Conservation (phyloP, 2,888 invertebrate species). For the Agonopterix alstromeriana region DNA sequence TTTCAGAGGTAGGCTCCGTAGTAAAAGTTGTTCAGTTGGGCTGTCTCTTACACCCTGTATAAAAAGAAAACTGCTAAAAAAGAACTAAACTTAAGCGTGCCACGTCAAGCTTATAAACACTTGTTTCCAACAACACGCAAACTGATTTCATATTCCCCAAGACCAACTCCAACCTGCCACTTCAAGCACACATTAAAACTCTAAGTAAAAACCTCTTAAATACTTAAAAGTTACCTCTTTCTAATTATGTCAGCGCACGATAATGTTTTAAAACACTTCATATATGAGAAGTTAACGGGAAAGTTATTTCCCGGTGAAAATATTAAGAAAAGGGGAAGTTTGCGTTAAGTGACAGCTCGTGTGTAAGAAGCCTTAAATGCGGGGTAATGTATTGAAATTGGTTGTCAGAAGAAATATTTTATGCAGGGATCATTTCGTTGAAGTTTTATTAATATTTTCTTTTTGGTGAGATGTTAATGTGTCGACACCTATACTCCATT, state of each 20-base stretch:
- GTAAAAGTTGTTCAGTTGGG: no score
- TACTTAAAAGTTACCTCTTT: slow-evolving; percentile 41
- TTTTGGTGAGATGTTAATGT: no score
- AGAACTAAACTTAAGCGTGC: no score
- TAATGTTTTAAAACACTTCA: slow-evolving; percentile 64
- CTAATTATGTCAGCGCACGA: slow-evolving; percentile 50
- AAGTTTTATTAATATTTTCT: no score
- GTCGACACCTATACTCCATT: no score
- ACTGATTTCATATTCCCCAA: background rate
- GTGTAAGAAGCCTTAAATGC: slow-evolving; percentile 23
- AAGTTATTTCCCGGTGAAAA: slow-evolving; percentile 10
- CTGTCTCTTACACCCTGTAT: no score
- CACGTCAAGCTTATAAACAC: no score
- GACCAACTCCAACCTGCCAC: slow-evolving; percentile 22
- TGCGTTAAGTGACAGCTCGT: slow-evolving; percentile 37
- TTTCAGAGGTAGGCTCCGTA: no score
- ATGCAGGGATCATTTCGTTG: background rate
- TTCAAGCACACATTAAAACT: slow-evolving; percentile 26
- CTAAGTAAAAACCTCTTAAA: slow-evolving; percentile 31
- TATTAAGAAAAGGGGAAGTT: slow-evolving; percentile 31
- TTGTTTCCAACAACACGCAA: no score
- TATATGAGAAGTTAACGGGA: slow-evolving; percentile 45
- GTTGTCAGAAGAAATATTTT: slow-evolving; percentile 2
- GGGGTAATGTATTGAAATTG: slow-evolving; percentile 33
- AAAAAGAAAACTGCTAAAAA: no score